Conservation (phyloP, 1,140 invertebrate genomes). For the Solenopsis fugax region DNA sequence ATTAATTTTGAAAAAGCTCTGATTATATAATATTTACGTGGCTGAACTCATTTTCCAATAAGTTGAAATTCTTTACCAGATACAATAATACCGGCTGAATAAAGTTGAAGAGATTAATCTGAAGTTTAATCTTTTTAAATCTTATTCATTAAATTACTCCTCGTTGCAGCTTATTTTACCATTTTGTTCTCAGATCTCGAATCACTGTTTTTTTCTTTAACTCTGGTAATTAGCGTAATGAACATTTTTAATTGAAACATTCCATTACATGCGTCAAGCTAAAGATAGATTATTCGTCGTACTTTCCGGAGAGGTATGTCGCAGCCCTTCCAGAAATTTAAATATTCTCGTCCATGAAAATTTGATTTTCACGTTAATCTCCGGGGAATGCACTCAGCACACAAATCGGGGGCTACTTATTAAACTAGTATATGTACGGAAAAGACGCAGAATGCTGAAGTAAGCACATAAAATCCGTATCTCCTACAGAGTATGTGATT, state of each 20-base stretch:
- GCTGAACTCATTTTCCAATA: neutral
- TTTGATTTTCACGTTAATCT: conserved; percentile 11
- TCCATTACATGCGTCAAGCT: neutral
- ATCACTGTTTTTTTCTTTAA: neutral
- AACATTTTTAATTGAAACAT: conserved; percentile 2
- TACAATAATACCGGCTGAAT: neutral
- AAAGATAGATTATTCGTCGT: neutral
- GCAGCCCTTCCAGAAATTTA: neutral
- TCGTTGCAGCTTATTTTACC: neutral
- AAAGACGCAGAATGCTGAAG: conserved; percentile 33
- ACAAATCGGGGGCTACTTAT: conserved; percentile 49
- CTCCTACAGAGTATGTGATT: conserved; percentile 21
- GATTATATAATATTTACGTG: neutral
- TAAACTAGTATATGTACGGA: conserved; percentile 16
- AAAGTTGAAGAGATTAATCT: neutral
- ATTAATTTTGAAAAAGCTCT: neutral
- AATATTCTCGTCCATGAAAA: neutral
- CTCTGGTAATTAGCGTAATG: conserved; percentile 3
- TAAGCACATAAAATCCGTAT: conserved; percentile 48
- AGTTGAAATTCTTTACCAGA: conserved; percentile 10
- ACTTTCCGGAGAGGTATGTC: neutral
- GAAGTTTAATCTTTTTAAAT: neutral
- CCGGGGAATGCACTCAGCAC: conserved; percentile 35
- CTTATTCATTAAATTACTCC: neutral
- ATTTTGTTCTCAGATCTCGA: neutral